A percentile compares a stretch with the other conserved stretches of the same genome.
Evolutionary conservation across 2,888 invertebrate species (phyloP).

Genomic region (Drosophila algonquin): DNA sequence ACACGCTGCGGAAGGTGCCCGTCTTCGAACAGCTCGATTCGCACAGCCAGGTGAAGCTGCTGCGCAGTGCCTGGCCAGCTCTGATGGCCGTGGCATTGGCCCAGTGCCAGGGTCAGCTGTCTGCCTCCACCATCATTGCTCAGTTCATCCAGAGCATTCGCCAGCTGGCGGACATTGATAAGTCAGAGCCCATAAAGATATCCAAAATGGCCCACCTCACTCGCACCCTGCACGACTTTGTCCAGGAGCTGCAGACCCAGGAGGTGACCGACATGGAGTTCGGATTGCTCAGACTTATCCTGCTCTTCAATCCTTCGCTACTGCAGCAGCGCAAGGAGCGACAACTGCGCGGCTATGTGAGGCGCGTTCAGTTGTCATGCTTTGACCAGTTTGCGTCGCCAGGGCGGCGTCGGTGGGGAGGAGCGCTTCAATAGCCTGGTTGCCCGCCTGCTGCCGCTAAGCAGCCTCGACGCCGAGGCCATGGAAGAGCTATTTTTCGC

Average conservation of each 20-base stretch:
- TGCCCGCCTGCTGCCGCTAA: constrained; percentile 88
- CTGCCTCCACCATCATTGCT: constrained; percentile 91
- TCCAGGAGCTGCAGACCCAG: constrained; percentile 89
- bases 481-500: constrained; percentile 97
- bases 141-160: constrained; percentile 88
- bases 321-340: constrained; percentile 77
- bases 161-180: constrained; percentile 85
- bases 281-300: constrained; percentile 93
- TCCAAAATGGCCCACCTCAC: constrained; percentile 92
- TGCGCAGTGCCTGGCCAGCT: constrained; percentile 96
- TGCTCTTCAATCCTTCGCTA: constrained; percentile 91
- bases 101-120: constrained; percentile 90
- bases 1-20: constrained; percentile 94
- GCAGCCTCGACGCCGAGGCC: constrained; percentile 89
- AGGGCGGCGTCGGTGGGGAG: constrained; percentile 59
- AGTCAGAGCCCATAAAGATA: constrained; percentile 90
- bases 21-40: constrained; percentile 92
- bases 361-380: constrained; percentile 81
- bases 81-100: constrained; percentile 95
- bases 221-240: constrained; percentile 92
- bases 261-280: constrained; percentile 93
- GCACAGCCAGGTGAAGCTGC: constrained; percentile 92
- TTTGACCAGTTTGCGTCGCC: constrained; percentile 71
- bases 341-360: constrained; percentile 71
- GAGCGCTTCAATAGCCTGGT: constrained; percentile 85